These are phyloP conservation scores for Tethea ocularis DNA, from an alignment of 2,888 invertebrate genomes.

Conservation along the genomic window DNA sequence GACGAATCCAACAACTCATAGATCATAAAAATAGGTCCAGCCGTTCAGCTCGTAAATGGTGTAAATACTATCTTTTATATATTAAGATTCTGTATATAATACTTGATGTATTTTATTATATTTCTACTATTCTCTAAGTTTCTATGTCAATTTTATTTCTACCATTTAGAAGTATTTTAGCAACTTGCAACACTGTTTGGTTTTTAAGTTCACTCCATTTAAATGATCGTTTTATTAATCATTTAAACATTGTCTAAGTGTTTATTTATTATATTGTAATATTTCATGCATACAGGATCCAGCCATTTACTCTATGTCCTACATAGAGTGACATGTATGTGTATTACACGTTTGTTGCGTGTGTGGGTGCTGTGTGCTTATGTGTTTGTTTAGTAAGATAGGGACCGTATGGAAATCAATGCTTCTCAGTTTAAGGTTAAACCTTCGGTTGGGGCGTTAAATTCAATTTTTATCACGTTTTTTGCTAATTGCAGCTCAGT, in stretches of 20 bases:
- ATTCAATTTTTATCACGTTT: too few relatives aligned
- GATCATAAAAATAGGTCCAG: too few relatives aligned
- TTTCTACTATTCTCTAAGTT: not conserved
- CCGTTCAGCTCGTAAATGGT: too few relatives aligned
- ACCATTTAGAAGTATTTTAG: not conserved
- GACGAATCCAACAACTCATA: too few relatives aligned
- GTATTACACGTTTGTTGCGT: slow-evolving; percentile 10
- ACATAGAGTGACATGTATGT: slow-evolving; percentile 77
- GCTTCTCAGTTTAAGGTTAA: too few relatives aligned
- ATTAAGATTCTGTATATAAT: too few relatives aligned
- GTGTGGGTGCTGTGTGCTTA: not conserved
- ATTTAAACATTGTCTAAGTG: not conserved
- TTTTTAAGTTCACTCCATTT: not conserved
- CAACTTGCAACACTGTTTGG: not conserved
- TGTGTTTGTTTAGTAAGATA: not conserved
- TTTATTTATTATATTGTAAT: slow-evolving; percentile 10
- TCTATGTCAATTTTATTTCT: not conserved
- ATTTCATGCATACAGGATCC: slow-evolving; percentile 64
- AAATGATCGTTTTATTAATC: too few relatives aligned
- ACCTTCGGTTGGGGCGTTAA: too few relatives aligned
- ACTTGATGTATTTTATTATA: too few relatives aligned
- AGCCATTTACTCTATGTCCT: slow-evolving; percentile 75
- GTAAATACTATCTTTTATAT: too few relatives aligned
- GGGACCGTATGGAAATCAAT: not conserved
- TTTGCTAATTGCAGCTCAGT: too few relatives aligned